Evolutionary conservation across 2,113 vertebrate species (phyloP).

Genomic region (Myrmecophaga tridactyla): DNA sequence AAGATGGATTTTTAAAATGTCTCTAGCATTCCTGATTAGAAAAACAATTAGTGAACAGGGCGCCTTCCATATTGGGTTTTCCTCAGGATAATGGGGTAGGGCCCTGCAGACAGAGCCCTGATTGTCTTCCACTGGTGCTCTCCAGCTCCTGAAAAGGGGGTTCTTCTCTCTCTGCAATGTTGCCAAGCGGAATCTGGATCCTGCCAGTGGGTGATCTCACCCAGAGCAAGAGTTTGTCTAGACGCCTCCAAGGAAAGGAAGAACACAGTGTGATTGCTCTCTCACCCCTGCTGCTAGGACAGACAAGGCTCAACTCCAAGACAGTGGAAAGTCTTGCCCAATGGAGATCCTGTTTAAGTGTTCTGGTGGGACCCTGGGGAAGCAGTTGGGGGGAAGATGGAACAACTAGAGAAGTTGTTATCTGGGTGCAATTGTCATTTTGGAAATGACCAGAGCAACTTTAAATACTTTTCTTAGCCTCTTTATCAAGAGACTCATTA

Average conservation of each 20-base stretch:
- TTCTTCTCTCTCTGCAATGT: neutral
- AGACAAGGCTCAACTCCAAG: neutral
- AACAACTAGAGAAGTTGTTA: neutral
- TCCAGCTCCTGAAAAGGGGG: neutral
- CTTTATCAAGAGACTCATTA: neutral
- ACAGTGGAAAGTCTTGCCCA: neutral
- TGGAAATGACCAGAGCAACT: neutral
- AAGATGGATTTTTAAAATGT: neutral
- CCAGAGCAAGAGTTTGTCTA: neutral
- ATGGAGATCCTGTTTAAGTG: neutral
- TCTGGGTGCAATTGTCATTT: neutral
- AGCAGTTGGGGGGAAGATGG: accelerated
- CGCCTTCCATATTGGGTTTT: neutral
- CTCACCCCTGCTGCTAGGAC: neutral
- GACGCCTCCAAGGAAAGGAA: neutral
- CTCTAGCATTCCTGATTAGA: neutral
- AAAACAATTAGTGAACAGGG: neutral
- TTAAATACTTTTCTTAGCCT: neutral
- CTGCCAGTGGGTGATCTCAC: neutral
- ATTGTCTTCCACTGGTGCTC: neutral
- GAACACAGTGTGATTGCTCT: neutral
- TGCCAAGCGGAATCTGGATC: neutral
- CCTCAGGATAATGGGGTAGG: too few species aligned
- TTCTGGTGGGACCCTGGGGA: neutral
- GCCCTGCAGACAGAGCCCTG: neutral